phyloP scores from a whole-genome alignment of 2,797 vertebrate genomes.

The Chaenodraco wilsoni region DNA sequence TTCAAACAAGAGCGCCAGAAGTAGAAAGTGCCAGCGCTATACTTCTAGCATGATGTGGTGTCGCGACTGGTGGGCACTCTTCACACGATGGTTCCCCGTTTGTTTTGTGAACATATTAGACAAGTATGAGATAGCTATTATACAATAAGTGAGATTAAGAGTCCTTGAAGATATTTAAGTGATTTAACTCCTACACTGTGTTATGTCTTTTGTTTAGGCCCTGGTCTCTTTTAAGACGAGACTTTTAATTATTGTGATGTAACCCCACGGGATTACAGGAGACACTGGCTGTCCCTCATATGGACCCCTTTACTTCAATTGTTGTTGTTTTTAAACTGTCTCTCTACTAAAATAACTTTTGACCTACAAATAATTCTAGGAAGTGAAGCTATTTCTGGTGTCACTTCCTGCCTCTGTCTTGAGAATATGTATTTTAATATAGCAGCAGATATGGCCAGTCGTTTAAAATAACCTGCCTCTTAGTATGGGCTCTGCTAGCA shows the following conservation, averaged over 20 bases:
- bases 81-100: neutral
- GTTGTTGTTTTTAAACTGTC: conserved; percentile 9
- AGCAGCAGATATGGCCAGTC: conserved; percentile 21
- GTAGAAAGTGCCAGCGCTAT: too few relatives aligned
- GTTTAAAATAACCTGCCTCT: conserved; percentile 5
- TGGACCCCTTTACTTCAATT: conserved; percentile 31
- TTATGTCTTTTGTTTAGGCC: neutral
- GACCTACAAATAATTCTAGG: conserved; percentile 57
- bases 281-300: neutral
- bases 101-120: neutral
- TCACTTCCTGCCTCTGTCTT: conserved; percentile 57
- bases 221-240: conserved; percentile 8
- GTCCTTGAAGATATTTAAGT: neutral
- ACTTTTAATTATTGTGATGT: conserved; percentile 7
- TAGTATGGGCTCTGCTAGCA: neutral
- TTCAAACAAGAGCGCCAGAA: too few relatives aligned
- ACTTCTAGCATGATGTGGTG: too few relatives aligned
- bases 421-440: conserved; percentile 51
- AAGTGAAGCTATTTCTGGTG: conserved; percentile 59
- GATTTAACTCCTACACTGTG: neutral
- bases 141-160: neutral
- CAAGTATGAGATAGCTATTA: neutral
- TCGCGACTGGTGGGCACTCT: too few relatives aligned
- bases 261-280: neutral
- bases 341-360: conserved; percentile 49